These are phyloP conservation scores for Forbesichthys agassizii DNA, from an alignment of 2,113 vertebrate species.

Conservation along the genomic window DNA sequence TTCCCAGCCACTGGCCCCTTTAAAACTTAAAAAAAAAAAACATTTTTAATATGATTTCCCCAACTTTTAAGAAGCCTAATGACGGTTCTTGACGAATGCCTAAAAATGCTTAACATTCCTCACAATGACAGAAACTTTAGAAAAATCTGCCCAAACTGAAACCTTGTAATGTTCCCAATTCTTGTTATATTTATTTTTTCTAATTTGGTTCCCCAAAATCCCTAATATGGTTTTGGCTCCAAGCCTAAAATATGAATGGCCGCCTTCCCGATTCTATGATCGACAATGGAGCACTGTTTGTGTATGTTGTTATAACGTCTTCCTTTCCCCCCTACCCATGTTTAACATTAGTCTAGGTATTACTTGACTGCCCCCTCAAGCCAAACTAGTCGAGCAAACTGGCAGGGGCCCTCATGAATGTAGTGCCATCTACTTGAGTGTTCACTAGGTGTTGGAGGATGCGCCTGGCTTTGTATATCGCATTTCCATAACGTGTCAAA, in stretches of 20 bases:
- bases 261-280: constrained; percentile 32
- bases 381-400: constrained; percentile 40
- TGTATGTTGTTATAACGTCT: constrained; percentile 36
- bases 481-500: constrained; percentile 36
- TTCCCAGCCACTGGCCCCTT: constrained; percentile 34
- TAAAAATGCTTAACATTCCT: constrained; percentile 55
- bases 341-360: constrained; percentile 30
- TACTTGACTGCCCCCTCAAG: constrained; percentile 10
- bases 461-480: constrained; percentile 26
- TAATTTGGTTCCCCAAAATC: constrained; percentile 14
- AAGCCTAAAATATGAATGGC: constrained; percentile 48
- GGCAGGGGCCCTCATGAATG: constrained; percentile 17
- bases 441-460: constrained; percentile 22
- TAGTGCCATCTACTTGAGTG: constrained; percentile 14
- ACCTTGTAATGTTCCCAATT: constrained; percentile 37
- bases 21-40: constrained; percentile 11
- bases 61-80: constrained; percentile 56
- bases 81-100: constrained; percentile 44
- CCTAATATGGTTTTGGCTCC: constrained; percentile 28
- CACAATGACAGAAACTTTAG: constrained; percentile 41
- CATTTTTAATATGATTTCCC: background rate
- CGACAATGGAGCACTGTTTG: constrained; percentile 50
- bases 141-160: constrained; percentile 42
- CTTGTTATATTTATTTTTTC: constrained; percentile 30
- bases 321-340: background rate